phyloP scores from a whole-genome alignment of 2,888 invertebrate genomes.

The Tuberolachnus salignus region DNA sequence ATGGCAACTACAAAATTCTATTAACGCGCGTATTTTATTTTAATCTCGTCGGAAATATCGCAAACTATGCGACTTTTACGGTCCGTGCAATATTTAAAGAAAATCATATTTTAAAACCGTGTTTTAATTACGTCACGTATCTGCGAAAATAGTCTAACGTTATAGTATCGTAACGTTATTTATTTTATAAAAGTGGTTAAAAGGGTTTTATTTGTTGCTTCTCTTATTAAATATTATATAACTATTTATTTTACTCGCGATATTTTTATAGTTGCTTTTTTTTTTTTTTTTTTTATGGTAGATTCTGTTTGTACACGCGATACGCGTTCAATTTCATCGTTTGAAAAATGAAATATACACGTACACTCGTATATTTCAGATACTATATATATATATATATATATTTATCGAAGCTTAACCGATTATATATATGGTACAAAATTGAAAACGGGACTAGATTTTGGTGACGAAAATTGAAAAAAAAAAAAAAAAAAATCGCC shows the following conservation, averaged over 20 bases:
- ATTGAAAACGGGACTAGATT: slow-evolving; percentile 18
- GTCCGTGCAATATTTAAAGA: not conserved
- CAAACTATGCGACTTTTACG: no score
- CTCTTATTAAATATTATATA: slow-evolving; percentile 15
- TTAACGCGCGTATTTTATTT: not conserved
- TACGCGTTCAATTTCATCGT: slow-evolving; percentile 25
- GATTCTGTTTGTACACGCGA: slow-evolving; percentile 23
- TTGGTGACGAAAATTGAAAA: slow-evolving; percentile 7
- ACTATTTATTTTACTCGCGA: slow-evolving; percentile 26
- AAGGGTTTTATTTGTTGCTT: not conserved
- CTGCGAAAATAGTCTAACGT: not conserved
- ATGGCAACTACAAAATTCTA: no score
- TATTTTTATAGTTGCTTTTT: slow-evolving; percentile 33
- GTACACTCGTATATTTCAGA: not conserved
- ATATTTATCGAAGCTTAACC: slow-evolving; percentile 31
- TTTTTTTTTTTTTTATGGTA: slow-evolving; percentile 29
- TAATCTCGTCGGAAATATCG: no score
- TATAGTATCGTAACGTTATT: not conserved
- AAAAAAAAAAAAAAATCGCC: slow-evolving; percentile 26
- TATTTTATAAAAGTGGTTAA: slow-evolving; percentile 1
- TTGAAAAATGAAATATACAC: not conserved
- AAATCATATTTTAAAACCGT: slow-evolving; percentile 1
- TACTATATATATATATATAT: no score
- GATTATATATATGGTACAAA: slow-evolving; percentile 7
- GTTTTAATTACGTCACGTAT: slow-evolving; percentile 28